Evolutionary conservation across 2,113 vertebrate species (phyloP).

Genomic region (Bagarius yarrelli): DNA sequence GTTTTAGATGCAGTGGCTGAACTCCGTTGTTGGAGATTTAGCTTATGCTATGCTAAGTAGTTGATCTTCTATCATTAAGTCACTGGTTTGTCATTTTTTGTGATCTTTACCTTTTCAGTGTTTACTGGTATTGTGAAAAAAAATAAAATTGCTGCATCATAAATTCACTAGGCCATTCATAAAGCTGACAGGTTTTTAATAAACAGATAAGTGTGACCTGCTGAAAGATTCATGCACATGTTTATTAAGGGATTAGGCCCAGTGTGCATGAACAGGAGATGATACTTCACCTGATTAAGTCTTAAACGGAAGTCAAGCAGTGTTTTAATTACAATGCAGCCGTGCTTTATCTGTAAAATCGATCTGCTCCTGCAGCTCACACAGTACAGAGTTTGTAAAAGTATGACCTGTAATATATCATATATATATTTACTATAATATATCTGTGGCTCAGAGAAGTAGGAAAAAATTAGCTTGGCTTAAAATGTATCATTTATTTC

Average conservation of each 20-base stretch:
- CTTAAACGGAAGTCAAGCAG: conserved; percentile 9
- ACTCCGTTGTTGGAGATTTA: not conserved
- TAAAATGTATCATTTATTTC: not conserved
- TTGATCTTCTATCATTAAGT: not conserved
- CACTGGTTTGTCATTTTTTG: not conserved
- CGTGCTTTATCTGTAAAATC: not conserved
- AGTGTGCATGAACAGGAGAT: not conserved
- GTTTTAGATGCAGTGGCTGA: not conserved
- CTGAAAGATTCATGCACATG: not conserved
- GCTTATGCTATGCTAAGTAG: not conserved
- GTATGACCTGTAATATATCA: conserved; percentile 28
- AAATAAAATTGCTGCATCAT: not conserved
- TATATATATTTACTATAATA: conserved; percentile 15
- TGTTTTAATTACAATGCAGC: not conserved
- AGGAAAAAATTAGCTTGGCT: conserved; percentile 19
- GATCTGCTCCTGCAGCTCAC: not conserved
- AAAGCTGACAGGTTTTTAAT: not conserved
- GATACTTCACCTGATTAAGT: not conserved
- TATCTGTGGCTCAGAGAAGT: not conserved
- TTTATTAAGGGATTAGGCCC: not conserved
- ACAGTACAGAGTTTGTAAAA: not conserved
- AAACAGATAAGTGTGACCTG: not conserved
- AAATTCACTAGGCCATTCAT: not conserved
- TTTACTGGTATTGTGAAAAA: not conserved
- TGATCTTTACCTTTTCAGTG: not conserved